Percentiles rank a stretch among this genome's conserved stretches.
Evolutionary conservation across 2,113 vertebrate genomes (phyloP).

Genomic region (Aphelocoma coerulescens): DNA sequence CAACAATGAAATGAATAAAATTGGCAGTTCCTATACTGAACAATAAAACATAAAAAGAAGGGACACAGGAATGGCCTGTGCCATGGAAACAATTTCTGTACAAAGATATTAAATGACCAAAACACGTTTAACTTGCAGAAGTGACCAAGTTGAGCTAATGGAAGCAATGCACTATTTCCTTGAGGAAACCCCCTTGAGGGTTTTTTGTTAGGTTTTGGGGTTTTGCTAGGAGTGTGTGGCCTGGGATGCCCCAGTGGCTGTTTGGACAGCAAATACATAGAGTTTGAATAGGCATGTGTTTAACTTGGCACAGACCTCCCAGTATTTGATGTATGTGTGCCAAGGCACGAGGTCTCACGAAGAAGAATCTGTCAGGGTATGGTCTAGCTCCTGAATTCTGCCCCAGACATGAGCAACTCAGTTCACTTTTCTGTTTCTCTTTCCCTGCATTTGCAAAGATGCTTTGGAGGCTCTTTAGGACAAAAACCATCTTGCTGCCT

Average conservation of each 20-base stretch:
- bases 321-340: background rate
- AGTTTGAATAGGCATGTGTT: background rate
- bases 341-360: background rate
- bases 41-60: background rate
- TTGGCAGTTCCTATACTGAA: background rate
- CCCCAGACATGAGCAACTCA: background rate
- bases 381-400: background rate
- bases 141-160: background rate
- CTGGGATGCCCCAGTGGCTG: background rate
- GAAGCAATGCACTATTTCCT: background rate
- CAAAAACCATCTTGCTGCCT: background rate
- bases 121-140: background rate
- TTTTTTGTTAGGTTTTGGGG: background rate
- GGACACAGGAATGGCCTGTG: background rate
- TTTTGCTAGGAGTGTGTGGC: background rate
- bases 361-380: background rate
- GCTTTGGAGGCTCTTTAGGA: background rate
- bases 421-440: background rate
- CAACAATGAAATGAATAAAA: background rate
- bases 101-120: background rate
- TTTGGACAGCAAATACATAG: background rate
- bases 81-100: background rate
- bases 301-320: background rate
- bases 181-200: background rate
- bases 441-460: background rate